Percentiles rank a stretch among this genome's conserved stretches.
Evolutionary conservation across 2,888 invertebrate species (phyloP).

Genomic region (Agapetus fuscipes): DNA sequence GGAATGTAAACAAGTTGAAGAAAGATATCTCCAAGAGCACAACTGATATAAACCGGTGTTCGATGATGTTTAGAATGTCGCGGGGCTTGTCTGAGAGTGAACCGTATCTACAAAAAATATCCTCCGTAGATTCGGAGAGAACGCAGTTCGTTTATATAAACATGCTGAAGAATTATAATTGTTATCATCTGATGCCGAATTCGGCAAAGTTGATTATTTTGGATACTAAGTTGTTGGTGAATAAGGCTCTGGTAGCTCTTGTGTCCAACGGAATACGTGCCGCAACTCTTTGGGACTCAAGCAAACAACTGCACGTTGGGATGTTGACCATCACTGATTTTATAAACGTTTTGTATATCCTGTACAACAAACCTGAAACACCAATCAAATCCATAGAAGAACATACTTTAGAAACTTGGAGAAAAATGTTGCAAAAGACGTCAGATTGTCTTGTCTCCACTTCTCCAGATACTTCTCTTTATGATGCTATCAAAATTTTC

Average conservation of each 20-base stretch:
- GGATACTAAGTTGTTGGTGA: background rate
- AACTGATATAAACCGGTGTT: too few relatives aligned
- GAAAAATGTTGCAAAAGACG: background rate
- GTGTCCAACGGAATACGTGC: background rate
- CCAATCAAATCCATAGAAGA: background rate
- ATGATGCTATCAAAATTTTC: background rate
- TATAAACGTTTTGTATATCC: background rate
- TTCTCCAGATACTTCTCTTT: background rate
- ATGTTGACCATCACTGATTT: background rate
- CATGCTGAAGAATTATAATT: background rate
- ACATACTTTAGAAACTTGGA: background rate
- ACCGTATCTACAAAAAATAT: background rate
- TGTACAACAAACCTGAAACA: background rate
- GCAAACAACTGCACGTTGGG: background rate
- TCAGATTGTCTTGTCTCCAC: background rate
- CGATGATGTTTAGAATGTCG: background rate
- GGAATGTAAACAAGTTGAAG: background rate
- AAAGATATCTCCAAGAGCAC: background rate
- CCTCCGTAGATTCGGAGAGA: background rate
- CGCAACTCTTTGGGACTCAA: background rate
- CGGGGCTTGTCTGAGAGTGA: background rate
- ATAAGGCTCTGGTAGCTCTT: background rate
- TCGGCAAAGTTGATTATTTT: background rate
- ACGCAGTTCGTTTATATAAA: background rate
- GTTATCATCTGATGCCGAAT: background rate